Evolutionary conservation across 1,140 invertebrate genomes (phyloP).

Genomic region (Brachionus asplanchnoidis): DNA sequence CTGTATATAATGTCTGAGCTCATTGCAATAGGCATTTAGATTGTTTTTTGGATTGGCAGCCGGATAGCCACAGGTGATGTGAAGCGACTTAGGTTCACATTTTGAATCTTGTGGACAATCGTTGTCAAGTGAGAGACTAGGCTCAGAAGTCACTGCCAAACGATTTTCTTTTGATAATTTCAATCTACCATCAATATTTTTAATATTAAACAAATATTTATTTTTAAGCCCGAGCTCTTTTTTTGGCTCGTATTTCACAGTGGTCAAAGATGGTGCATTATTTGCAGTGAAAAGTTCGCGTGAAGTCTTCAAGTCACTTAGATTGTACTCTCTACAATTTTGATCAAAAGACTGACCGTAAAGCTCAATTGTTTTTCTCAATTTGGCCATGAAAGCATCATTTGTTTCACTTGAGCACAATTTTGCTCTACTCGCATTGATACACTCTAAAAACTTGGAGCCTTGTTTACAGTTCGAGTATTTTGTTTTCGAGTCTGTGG

Average conservation of each 20-base stretch:
- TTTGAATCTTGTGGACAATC: neutral
- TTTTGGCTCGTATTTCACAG: neutral
- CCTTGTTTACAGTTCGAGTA: neutral
- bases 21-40: conserved; percentile 37
- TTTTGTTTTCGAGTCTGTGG: neutral
- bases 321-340: neutral
- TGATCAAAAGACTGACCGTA: neutral
- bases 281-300: neutral
- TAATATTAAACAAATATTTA: neutral
- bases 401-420: neutral
- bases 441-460: neutral
- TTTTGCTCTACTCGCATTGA: neutral
- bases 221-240: neutral
- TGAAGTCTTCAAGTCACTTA: neutral
- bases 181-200: neutral
- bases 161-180: neutral
- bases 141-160: neutral
- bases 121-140: neutral
- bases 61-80: conserved; percentile 35
- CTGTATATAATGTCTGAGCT: conserved; percentile 34
- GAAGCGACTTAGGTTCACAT: conserved; percentile 19
- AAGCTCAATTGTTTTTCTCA: neutral
- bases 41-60: conserved; percentile 30
- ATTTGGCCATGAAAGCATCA: neutral
- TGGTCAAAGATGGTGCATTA: neutral